Conservation (phyloP, 2,113 vertebrate species). For the Aepyceros melampus region DNA sequence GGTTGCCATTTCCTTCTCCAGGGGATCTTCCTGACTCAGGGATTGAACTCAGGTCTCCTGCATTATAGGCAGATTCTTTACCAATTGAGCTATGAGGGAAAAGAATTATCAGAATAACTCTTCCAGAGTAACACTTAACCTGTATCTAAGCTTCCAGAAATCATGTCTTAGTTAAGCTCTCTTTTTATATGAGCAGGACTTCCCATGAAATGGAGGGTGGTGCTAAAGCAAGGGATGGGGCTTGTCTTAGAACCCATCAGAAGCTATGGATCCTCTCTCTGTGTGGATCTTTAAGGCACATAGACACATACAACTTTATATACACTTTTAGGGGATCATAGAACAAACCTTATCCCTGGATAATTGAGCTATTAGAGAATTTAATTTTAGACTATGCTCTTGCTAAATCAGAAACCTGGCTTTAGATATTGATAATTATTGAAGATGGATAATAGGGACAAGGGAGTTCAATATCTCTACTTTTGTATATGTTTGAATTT, state of each 20-base stretch:
- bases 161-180: neutral
- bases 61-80: neutral
- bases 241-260: neutral
- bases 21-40: neutral
- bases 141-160: neutral
- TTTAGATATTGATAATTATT: neutral
- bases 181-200: neutral
- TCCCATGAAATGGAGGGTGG: neutral
- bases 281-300: neutral
- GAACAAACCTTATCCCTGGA: neutral
- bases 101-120: neutral
- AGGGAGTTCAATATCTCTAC: neutral
- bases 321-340: neutral
- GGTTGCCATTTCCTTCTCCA: neutral
- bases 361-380: neutral
- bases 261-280: neutral
- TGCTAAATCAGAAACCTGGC: neutral
- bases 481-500: neutral
- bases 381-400: neutral
- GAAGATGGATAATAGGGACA: neutral
- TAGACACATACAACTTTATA: neutral
- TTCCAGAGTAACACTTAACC: neutral
- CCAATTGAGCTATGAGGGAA: neutral
- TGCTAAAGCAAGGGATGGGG: neutral
- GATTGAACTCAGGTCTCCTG: rapidly evolving